Evolutionary conservation across 2,888 invertebrate genomes (phyloP).

Genomic region (Ichneumoninae sp.): DNA sequence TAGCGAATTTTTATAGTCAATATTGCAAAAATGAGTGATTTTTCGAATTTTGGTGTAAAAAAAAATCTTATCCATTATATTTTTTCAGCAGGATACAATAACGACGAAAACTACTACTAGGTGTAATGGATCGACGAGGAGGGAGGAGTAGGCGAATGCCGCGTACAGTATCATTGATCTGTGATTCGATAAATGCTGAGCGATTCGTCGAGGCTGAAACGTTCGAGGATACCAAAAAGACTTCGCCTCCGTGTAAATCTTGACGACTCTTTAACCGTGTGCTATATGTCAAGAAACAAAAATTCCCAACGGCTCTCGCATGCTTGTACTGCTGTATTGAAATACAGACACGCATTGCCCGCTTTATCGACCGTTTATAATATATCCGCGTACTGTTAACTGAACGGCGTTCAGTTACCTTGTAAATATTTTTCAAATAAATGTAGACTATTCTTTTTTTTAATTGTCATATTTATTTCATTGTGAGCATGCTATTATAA

Average conservation of each 20-base stretch:
- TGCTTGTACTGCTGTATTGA: slow-evolving; percentile 9
- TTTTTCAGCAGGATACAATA: slow-evolving; percentile 5
- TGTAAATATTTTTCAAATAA: slow-evolving; percentile 63
- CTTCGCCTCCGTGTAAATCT: not conserved
- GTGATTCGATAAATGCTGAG: slow-evolving; percentile 72
- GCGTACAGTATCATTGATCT: slow-evolving; percentile 72
- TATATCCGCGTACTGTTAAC: slow-evolving; percentile 2
- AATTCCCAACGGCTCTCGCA: slow-evolving; percentile 2
- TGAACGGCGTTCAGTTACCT: slow-evolving; percentile 27
- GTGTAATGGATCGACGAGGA: slow-evolving; percentile 15
- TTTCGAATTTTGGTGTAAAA: too few relatives aligned
- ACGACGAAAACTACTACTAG: slow-evolving; percentile 9
- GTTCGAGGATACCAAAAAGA: not conserved
- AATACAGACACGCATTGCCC: slow-evolving; percentile 6
- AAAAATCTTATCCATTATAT: not conserved
- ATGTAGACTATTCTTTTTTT: slow-evolving; percentile 50
- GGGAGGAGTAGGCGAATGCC: slow-evolving; percentile 26
- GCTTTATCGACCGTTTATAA: slow-evolving; percentile 35
- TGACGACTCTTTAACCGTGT: not conserved
- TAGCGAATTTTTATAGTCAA: too few relatives aligned
- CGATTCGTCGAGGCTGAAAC: slow-evolving; percentile 22
- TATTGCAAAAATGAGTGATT: too few relatives aligned
- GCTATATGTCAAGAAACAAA: slow-evolving; percentile 7
- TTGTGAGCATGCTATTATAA: slow-evolving; percentile 49
- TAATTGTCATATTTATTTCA: slow-evolving; percentile 57